phyloP scores from a whole-genome alignment of 2,113 vertebrate species.

The Pygathrix nemaeus region DNA sequence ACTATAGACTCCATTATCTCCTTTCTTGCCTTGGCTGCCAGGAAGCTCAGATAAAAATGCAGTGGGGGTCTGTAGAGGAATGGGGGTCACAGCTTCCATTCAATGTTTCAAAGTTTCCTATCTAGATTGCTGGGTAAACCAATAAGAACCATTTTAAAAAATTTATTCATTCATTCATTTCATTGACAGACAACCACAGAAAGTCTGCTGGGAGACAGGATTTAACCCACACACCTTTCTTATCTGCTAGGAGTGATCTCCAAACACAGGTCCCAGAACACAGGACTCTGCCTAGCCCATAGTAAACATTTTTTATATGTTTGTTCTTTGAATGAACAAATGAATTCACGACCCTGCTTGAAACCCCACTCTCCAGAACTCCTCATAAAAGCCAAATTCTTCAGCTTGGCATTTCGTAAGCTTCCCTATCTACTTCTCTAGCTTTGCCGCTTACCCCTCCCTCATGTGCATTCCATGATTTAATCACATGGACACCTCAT shows the following conservation, averaged over 20 bases:
- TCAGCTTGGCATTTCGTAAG: not conserved
- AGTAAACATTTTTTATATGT: not conserved
- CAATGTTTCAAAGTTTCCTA: not conserved
- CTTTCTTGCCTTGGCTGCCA: not conserved
- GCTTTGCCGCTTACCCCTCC: too few species aligned
- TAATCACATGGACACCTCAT: not conserved
- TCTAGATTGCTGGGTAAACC: not conserved
- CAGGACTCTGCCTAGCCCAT: not conserved
- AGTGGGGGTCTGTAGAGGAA: not conserved
- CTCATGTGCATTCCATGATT: not conserved
- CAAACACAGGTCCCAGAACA: not conserved
- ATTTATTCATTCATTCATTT: not conserved
- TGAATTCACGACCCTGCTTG: not conserved
- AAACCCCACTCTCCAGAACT: not conserved
- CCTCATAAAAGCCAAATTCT: too few species aligned
- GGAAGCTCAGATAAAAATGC: constrained; percentile 25
- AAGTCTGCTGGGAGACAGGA: not conserved
- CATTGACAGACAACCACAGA: not conserved
- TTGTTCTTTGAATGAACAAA: not conserved
- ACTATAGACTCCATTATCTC: not conserved
- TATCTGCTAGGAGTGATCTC: not conserved
- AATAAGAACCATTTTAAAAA: not conserved
- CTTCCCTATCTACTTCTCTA: not conserved
- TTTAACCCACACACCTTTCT: not conserved
- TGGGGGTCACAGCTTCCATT: not conserved